Base-by-base conservation (phyloP, 2,888 invertebrate genomes). In the Pristionchus mayeri region DNA sequence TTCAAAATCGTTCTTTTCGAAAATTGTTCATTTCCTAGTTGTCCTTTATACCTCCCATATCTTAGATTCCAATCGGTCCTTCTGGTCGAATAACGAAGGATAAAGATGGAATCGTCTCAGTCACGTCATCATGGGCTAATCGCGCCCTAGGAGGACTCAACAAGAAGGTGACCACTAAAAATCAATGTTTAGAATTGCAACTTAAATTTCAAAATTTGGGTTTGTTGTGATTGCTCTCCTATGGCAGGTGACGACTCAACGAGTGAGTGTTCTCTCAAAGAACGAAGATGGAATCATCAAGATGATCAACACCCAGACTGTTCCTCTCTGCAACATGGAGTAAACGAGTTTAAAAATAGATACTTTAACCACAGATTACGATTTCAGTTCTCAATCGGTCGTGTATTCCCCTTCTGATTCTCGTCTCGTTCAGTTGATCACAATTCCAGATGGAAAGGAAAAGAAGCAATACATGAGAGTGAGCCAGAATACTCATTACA, bases 381-480 rank as follows among this genome's bases (percentile, higher is more conserved):
- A 9, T 44, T 81, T 60, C 34, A 90, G 90, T 44, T 82, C 87
- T 24, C 89, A 88, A 86, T 67, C 87, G 11, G 71, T 83, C n/a
- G 87, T 87, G 9, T 88, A 88, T 71, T 89, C 90, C 4, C 78
- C 54, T 2, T 84, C 86, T 2, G 90, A 90, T 85, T 27, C 87
- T 0, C 88, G 88, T 37, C 85, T 88, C 11, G 91, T 90, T 34
- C 89, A 90, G 52, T 84, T 91, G 54, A 71, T 91, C 71, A 89
- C 90, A 3, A 85, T 90, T 30, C 86, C 88, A 2, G 89, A 89
- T 11, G 90, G 90, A 16, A 90, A 91, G 79, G 91, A 90, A 16
- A 87, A 87, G 86, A 91, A 91, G 83, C 90, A 91, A 75, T 91
- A 88, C 84, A 54, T 90, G 81, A 88, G 85, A 71, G 87, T 87